Evolutionary conservation across 1,140 invertebrate genomes (phyloP), one percentile per base, ranked within the genome.

Genomic region (Leguminivora glycinivorella): DNA sequence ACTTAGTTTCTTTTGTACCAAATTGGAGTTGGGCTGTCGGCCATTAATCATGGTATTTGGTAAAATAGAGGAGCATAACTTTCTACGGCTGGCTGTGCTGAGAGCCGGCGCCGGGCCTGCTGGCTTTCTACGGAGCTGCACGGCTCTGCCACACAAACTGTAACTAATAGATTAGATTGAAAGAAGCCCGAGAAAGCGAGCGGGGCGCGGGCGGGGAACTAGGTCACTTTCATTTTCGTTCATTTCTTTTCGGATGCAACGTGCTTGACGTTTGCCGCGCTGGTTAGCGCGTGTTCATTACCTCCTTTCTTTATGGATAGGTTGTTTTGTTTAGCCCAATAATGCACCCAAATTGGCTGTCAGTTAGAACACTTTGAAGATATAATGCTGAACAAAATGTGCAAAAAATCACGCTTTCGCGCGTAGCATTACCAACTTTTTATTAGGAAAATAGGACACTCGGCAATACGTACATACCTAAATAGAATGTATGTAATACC

Each of bases 161-260:
- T 77, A 79, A 73, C 79, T 76, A 80, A 83, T 81, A 82, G 81
- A 88, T 85, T 82, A 83, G 81, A 82, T 83, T 83, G 77, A 83
- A 86, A 87, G 86, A 87, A 83, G 75, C 73, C 73, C 84, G 84
- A 89, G 89, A 91, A 91, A 91, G 89, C 83, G 75, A 75, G 67
- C 63, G 73, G 34, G 77, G 74, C 69, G 78, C 75, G 80, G 79
- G 80, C 71, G 76, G 69, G 69, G 71, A 86, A 84, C 81, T 89
- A 72, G 89, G 89, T 78, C 87, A 91, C 89, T 91, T 89, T 91
- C 89, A 87, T 89, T 91, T 91, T 91, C 89, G 83, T 89, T 89
- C 85, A 87, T 89, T 91, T 91, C 87, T 89, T 90, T 89, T 91
- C 82, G 85, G 84, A 87, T 91, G 83, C 84, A 88, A 75, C 79